Evolutionary conservation across 1,140 invertebrate genomes (phyloP).

Genomic region (Drosophila murphyi): DNA sequence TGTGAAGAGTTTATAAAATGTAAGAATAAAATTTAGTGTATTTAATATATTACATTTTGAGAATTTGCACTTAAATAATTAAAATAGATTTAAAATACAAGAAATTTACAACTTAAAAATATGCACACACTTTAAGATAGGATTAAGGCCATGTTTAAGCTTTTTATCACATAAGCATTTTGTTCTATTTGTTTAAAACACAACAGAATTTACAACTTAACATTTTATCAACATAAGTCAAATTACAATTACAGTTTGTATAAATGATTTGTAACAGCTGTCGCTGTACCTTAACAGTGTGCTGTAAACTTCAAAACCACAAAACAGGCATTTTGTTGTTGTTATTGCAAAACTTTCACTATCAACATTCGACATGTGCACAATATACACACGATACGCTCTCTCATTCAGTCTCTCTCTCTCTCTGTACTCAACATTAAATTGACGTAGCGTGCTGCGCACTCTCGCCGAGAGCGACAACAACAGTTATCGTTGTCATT

Average conservation of each 20-base stretch:
- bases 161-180: too few relatives aligned
- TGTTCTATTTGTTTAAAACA: too few relatives aligned
- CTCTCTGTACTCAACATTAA: not conserved
- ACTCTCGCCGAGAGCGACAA: constrained; percentile 38
- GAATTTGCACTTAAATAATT: too few relatives aligned
- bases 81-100: too few relatives aligned
- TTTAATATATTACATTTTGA: too few relatives aligned
- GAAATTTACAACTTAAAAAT: too few relatives aligned
- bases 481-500: constrained; percentile 19
- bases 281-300: constrained; percentile 24
- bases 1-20: too few relatives aligned
- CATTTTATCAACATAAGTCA: not conserved
- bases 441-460: constrained; percentile 37
- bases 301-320: constrained; percentile 73
- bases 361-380: constrained; percentile 55
- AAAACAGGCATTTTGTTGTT: constrained; percentile 41
- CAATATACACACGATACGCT: constrained; percentile 13
- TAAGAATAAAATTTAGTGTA: too few relatives aligned
- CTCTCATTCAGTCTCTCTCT: constrained; percentile 7
- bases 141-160: too few relatives aligned
- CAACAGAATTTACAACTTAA: too few relatives aligned
- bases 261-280: constrained; percentile 8
- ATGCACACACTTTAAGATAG: too few relatives aligned
- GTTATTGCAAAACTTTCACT: constrained; percentile 67
- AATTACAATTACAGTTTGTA: not conserved